Percentiles rank a stretch among this genome's conserved stretches.
These are phyloP conservation scores for Sepiola atlantica DNA, from an alignment of 2,888 invertebrate genomes.

Conservation along the genomic window DNA sequence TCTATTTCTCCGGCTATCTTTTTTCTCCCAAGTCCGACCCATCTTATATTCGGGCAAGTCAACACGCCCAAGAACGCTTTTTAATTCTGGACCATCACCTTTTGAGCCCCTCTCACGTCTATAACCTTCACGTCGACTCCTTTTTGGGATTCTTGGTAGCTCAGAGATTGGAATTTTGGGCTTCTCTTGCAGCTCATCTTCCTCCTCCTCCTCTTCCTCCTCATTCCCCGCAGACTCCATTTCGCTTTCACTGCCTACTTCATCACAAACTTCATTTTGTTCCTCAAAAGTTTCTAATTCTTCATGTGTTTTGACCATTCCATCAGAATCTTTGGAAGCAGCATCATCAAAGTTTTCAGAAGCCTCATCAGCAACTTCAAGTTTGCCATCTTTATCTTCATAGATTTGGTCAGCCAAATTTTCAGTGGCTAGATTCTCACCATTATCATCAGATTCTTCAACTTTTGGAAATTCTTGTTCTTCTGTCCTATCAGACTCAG, in stretches of 20 bases:
- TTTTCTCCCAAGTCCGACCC: neutral
- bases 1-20: slow-evolving; percentile 40
- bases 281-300: slow-evolving; percentile 35
- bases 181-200: slow-evolving; percentile 63
- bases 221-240: slow-evolving; percentile 18
- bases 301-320: slow-evolving; percentile 9
- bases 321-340: slow-evolving; percentile 1
- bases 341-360: slow-evolving; percentile 43
- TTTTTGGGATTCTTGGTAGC: slow-evolving; percentile 66
- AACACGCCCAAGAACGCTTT: slow-evolving; percentile 42
- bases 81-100: slow-evolving; percentile 37
- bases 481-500: neutral
- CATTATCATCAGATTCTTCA: slow-evolving; percentile 35
- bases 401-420: neutral
- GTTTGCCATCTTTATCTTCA: slow-evolving; percentile 46
- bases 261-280: neutral
- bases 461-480: neutral
- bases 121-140: slow-evolving; percentile 68
- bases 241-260: slow-evolving; percentile 43
- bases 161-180: slow-evolving; percentile 63
- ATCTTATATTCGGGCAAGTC: slow-evolving; percentile 37
- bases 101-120: slow-evolving; percentile 50
- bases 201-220: slow-evolving; percentile 42
- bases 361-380: slow-evolving; percentile 40
- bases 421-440: neutral